Evolutionary conservation across 1,140 invertebrate genomes (phyloP).

Genomic region (Anastrepha ludens): DNA sequence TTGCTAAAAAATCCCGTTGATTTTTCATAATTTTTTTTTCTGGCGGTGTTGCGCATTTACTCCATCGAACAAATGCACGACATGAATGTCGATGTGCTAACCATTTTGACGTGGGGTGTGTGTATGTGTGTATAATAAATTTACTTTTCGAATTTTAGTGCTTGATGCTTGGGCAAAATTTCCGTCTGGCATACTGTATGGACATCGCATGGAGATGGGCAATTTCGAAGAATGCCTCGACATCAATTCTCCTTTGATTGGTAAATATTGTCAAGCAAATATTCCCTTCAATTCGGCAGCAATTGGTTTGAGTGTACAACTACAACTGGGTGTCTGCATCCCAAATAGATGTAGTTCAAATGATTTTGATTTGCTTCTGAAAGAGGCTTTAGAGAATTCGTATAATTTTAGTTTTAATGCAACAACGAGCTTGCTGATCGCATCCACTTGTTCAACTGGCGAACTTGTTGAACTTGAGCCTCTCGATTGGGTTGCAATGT

Average conservation of each 20-base stretch:
- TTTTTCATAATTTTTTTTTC: too few species aligned
- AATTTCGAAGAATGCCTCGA: slow-evolving; percentile 67
- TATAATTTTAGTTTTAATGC: slow-evolving; percentile 4
- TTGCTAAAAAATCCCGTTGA: too few species aligned
- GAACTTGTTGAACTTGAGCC: neutral
- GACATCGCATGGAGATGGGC: slow-evolving; percentile 67
- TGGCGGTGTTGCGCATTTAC: too few species aligned
- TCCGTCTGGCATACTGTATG: slow-evolving; percentile 67
- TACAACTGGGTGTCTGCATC: neutral
- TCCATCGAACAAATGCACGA: too few species aligned
- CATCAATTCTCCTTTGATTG: neutral
- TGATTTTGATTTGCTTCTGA: slow-evolving; percentile 39
- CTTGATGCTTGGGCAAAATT: slow-evolving; percentile 70
- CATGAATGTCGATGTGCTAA: too few species aligned
- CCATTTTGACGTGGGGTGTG: too few species aligned
- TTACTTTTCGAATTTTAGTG: slow-evolving; percentile 58
- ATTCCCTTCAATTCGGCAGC: neutral
- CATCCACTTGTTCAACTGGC: slow-evolving; percentile 4
- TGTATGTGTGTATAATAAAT: neutral
- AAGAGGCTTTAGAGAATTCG: neutral
- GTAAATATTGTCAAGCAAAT: slow-evolving; percentile 61
- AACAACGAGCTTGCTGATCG: neutral
- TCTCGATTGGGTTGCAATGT: slow-evolving; percentile 20
- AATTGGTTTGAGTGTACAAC: neutral
- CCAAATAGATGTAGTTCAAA: neutral